These are phyloP conservation scores for Podiceps cristatus DNA, from an alignment of 2,113 vertebrate genomes.

Conservation along the genomic window DNA sequence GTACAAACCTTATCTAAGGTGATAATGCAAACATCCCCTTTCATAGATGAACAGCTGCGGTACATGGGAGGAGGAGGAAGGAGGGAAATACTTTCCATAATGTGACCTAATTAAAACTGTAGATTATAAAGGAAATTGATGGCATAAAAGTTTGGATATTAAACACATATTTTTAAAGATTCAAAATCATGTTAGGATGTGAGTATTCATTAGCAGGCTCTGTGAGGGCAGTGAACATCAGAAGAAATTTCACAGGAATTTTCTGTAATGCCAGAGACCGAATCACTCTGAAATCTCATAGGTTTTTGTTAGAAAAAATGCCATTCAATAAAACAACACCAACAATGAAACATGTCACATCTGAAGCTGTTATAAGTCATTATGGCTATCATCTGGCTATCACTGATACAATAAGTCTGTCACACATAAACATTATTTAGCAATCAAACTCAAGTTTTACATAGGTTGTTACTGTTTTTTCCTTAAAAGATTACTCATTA, in stretches of 20 bases:
- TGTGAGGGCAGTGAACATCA: not conserved
- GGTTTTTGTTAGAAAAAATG: not conserved
- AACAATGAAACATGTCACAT: not conserved
- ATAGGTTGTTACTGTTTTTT: not conserved
- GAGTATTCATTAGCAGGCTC: not conserved
- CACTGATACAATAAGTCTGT: not conserved
- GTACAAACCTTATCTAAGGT: conserved; percentile 43
- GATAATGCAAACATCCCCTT: conserved; percentile 59
- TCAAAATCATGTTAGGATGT: not conserved
- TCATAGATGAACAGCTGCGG: conserved; percentile 39
- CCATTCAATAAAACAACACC: not conserved
- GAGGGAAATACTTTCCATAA: conserved; percentile 46
- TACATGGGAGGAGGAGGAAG: not conserved
- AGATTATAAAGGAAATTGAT: conserved; percentile 58
- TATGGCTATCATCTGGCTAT: not conserved
- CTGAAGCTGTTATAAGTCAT: not conserved
- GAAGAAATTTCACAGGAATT: not conserved
- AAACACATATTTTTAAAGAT: conserved; percentile 45
- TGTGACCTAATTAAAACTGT: conserved; percentile 67
- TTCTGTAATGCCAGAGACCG: not conserved
- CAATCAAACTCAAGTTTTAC: not conserved
- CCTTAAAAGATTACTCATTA: not conserved
- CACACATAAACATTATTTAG: not conserved
- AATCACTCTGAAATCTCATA: not conserved
- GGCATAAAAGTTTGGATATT: conserved; percentile 43